Conservation (phyloP, 2,113 vertebrate genomes). For the Oreotrochilus melanogaster region DNA sequence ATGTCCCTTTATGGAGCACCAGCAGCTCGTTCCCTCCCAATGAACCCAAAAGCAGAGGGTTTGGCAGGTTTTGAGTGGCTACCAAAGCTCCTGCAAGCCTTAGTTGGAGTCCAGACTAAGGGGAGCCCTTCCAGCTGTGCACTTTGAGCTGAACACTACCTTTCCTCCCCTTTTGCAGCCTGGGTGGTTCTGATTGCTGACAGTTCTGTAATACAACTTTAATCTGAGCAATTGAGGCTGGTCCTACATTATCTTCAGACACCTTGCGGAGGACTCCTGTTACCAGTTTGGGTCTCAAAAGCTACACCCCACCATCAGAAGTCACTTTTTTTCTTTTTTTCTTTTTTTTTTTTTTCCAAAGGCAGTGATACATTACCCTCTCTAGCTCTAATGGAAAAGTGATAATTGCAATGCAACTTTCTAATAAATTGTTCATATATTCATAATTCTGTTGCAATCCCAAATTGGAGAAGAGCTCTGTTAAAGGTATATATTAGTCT, state of each 20-base stretch:
- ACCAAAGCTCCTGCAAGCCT: constrained; percentile 37
- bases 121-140: constrained; percentile 71
- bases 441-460: constrained; percentile 69
- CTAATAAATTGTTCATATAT: constrained; percentile 80
- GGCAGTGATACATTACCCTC: constrained; percentile 71
- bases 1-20: constrained; percentile 79
- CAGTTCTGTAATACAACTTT: constrained; percentile 75
- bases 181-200: constrained; percentile 79
- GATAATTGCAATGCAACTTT: constrained; percentile 80
- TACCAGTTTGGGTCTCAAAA: constrained; percentile 79
- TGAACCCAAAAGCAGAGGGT: background rate
- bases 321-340: constrained; percentile 65
- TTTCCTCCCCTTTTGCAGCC: constrained; percentile 79
- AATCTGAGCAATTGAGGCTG: constrained; percentile 79
- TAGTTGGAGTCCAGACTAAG: constrained; percentile 60
- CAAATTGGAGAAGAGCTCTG: constrained; percentile 80
- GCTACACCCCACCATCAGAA: constrained; percentile 77
- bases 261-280: constrained; percentile 77
- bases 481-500: constrained; percentile 84
- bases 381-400: constrained; percentile 70
- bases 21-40: constrained; percentile 48
- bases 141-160: constrained; percentile 77
- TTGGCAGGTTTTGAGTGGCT: background rate
- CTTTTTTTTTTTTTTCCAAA: constrained; percentile 48
- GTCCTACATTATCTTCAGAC: constrained; percentile 66